Conservation (phyloP, 2,797 vertebrate species). For the Fistularia tabacaria region DNA sequence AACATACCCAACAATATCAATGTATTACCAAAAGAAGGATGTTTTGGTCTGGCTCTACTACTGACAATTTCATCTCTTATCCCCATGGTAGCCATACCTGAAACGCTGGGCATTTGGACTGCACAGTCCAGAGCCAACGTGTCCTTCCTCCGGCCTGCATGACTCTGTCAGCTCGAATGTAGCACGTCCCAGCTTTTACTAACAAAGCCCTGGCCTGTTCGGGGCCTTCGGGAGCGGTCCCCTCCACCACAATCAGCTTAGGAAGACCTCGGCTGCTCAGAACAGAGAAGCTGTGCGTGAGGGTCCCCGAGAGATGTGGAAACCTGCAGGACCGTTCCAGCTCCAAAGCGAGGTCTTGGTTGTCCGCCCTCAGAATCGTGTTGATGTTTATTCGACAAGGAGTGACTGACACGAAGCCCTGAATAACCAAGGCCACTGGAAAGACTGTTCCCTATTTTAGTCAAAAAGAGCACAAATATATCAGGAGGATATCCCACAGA, state of each 20-base stretch:
- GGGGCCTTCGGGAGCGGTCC: constrained; percentile 36
- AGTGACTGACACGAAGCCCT: constrained; percentile 57
- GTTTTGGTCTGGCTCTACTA: too few species aligned
- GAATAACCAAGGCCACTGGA: constrained; percentile 60
- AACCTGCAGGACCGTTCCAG: constrained; percentile 65
- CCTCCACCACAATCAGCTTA: constrained; percentile 47
- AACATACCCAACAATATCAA: too few species aligned
- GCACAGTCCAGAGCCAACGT: constrained; percentile 69
- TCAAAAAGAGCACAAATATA: not conserved
- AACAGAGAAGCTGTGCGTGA: constrained; percentile 68
- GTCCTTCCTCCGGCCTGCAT: constrained; percentile 32
- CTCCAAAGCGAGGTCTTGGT: constrained; percentile 57
- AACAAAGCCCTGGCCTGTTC: constrained; percentile 49
- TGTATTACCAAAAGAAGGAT: too few species aligned
- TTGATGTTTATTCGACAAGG: constrained; percentile 55
- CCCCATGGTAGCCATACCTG: constrained; percentile 58
- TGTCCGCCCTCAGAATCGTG: constrained; percentile 62
- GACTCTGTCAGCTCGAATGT: constrained; percentile 62
- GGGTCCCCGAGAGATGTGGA: constrained; percentile 49
- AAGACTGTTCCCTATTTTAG: constrained; percentile 56
- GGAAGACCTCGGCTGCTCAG: constrained; percentile 70
- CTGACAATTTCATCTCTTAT: too few species aligned
- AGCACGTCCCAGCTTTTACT: constrained; percentile 72
- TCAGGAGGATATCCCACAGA: too few species aligned
- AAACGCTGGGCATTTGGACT: constrained; percentile 69